Evolutionary conservation across 2,797 vertebrate genomes (phyloP).

Genomic region (Enteromius fasciolatus): DNA sequence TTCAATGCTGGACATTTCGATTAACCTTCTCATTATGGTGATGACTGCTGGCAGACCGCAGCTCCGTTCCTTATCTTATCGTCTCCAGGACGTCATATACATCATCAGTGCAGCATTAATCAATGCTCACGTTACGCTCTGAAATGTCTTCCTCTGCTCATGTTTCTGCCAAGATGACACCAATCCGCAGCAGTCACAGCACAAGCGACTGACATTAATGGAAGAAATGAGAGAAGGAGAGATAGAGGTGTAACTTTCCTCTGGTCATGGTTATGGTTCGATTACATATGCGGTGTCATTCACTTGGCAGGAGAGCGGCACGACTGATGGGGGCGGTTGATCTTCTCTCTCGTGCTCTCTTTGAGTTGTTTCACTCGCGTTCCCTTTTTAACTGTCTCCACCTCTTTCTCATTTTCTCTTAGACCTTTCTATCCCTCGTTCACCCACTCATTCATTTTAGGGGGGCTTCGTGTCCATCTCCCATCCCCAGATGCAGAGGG

Average conservation of each 20-base stretch:
- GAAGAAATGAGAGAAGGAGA: slow-evolving; percentile 16
- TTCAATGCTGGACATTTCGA: slow-evolving; percentile 4
- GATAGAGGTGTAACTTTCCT: slow-evolving; percentile 48
- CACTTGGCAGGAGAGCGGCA: slow-evolving; percentile 30
- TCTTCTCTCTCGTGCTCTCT: not conserved
- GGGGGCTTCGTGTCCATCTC: slow-evolving; percentile 63
- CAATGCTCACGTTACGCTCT: slow-evolving; percentile 14
- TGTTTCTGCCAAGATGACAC: slow-evolving; percentile 27
- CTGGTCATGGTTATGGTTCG: slow-evolving; percentile 24
- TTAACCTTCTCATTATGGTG: slow-evolving; percentile 35
- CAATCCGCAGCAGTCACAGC: slow-evolving; percentile 16
- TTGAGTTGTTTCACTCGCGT: not conserved
- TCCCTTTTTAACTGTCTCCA: slow-evolving; percentile 14
- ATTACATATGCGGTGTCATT: slow-evolving; percentile 44
- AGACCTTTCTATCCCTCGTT: slow-evolving; percentile 60
- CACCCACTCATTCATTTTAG: slow-evolving; percentile 72
- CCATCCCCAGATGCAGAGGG: slow-evolving; percentile 64
- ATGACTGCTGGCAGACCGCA: slow-evolving; percentile 10
- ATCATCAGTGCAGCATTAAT: slow-evolving; percentile 36
- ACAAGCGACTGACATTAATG: slow-evolving; percentile 40
- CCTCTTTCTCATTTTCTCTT: slow-evolving; percentile 45
- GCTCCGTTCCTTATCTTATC: slow-evolving; percentile 23
- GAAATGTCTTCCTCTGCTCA: slow-evolving; percentile 41
- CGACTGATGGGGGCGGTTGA: slow-evolving; percentile 13
- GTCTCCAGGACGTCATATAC: slow-evolving; percentile 3